phyloP scores from a whole-genome alignment of 1,140 invertebrate genomes.

The Drosophila equinoxialis region DNA sequence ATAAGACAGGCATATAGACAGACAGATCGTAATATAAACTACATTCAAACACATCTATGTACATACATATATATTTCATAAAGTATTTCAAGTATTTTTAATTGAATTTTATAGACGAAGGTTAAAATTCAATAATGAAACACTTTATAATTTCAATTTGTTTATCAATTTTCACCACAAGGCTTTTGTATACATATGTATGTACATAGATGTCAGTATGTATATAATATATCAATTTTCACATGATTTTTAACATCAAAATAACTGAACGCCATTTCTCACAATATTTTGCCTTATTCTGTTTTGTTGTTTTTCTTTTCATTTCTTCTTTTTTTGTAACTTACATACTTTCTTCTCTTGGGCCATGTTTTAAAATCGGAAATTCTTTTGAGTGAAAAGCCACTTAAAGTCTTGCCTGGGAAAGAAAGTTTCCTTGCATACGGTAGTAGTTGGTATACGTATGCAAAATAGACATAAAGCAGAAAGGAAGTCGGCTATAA shows the following conservation, averaged over 20 bases:
- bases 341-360: background rate
- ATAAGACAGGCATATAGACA: slow-evolving; percentile 1
- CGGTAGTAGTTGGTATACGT: background rate
- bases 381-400: background rate
- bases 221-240: background rate
- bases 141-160: slow-evolving; percentile 9
- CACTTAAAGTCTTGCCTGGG: background rate
- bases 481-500: background rate
- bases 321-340: background rate
- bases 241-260: background rate
- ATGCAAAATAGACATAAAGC: background rate
- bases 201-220: too few species aligned
- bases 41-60: background rate
- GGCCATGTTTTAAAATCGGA: background rate
- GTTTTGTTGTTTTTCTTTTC: background rate
- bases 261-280: background rate
- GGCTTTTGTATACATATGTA: background rate
- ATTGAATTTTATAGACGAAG: slow-evolving; percentile 11
- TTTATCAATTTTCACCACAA: background rate
- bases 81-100: slow-evolving; percentile 13
- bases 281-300: background rate
- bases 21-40: slow-evolving; percentile 10
- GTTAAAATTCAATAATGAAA: slow-evolving; percentile 1
- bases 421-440: background rate
- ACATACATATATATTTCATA: background rate